These are phyloP conservation scores for Notodonta dromedarius DNA, from an alignment of 2,888 invertebrate genomes.

Conservation along the genomic window DNA sequence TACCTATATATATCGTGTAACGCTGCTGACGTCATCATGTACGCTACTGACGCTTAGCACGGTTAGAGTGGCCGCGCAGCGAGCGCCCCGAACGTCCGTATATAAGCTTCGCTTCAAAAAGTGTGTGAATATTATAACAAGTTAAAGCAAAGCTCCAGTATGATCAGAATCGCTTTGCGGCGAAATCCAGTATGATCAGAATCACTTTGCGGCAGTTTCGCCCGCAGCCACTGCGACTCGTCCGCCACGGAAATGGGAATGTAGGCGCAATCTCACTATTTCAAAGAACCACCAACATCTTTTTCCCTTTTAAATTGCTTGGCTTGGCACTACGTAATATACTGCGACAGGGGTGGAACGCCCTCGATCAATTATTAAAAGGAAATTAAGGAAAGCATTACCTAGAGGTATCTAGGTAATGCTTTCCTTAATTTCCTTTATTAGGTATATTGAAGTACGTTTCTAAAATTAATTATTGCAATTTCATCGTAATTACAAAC, in stretches of 20 bases:
- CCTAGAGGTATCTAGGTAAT: no score
- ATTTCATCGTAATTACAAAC: no score
- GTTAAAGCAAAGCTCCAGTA: constrained; percentile 16
- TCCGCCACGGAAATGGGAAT: constrained; percentile 45
- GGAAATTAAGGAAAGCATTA: no score
- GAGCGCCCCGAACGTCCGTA: no score
- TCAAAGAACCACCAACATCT: constrained; percentile 14
- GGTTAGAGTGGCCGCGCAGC: no score
- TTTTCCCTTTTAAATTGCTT: constrained; percentile 41
- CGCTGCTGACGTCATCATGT: no score
- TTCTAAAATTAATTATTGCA: no score
- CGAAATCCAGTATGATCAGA: constrained; percentile 32
- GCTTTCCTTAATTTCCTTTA: no score
- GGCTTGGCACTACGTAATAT: constrained; percentile 13
- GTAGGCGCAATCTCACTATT: constrained; percentile 40
- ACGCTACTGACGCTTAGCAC: no score
- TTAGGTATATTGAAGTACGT: no score
- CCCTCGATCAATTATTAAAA: no score
- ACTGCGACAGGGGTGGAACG: background rate
- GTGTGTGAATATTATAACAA: constrained; percentile 6
- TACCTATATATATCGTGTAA: no score
- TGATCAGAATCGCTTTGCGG: constrained; percentile 41
- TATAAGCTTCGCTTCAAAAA: background rate
- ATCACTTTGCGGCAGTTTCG: constrained; percentile 39
- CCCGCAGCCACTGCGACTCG: constrained; percentile 39